phyloP scores from a whole-genome alignment of 2,113 vertebrate genomes.

The Anhinga rufa region DNA sequence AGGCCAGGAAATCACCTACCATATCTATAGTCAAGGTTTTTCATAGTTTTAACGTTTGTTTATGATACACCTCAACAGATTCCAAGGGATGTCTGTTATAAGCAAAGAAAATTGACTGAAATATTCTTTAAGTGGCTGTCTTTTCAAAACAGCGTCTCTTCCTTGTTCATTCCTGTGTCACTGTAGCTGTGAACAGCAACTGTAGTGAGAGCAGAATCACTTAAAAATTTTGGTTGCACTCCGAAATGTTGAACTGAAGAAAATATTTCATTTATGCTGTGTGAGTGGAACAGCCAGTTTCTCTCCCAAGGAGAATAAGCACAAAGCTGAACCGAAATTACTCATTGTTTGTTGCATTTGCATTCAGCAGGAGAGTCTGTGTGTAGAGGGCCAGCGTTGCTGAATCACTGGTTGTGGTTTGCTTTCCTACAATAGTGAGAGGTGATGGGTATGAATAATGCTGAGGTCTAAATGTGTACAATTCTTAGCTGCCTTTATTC shows the following conservation, averaged over 20 bases:
- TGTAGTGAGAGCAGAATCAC: background rate
- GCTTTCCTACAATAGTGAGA: background rate
- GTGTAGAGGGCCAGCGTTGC: background rate
- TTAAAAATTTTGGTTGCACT: background rate
- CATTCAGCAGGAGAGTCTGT: slow-evolving; percentile 28
- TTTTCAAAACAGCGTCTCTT: background rate
- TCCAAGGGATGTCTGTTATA: background rate
- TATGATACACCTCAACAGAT: background rate
- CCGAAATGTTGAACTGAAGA: background rate
- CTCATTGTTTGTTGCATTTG: slow-evolving; percentile 25
- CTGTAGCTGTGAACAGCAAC: background rate
- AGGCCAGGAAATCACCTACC: background rate
- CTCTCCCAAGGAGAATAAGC: background rate
- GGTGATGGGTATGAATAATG: slow-evolving; percentile 35
- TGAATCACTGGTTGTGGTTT: slow-evolving; percentile 14
- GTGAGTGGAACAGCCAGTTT: background rate
- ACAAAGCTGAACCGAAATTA: slow-evolving; percentile 44
- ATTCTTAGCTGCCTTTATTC: slow-evolving; percentile 18
- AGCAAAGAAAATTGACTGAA: background rate
- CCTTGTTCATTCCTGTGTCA: background rate
- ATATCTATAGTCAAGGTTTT: background rate
- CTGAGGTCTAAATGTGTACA: background rate
- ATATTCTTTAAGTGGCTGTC: background rate
- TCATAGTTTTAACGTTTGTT: background rate
- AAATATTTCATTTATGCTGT: background rate